phyloP scores from a whole-genome alignment of 2,797 vertebrate genomes.

The Loris lydekkerianus region DNA sequence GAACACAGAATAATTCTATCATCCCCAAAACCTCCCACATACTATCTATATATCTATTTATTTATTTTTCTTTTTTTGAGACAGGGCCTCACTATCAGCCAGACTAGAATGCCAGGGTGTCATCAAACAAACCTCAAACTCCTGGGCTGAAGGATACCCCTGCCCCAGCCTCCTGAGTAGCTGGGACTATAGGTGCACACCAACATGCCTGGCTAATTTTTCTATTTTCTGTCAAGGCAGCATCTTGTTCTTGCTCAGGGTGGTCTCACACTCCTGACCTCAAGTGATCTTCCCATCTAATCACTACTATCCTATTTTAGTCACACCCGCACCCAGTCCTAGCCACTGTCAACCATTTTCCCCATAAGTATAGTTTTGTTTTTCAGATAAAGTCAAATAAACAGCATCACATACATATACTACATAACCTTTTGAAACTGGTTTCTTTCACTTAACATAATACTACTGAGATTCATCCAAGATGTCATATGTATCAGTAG shows the following conservation, averaged over 20 bases:
- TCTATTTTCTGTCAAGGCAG: not conserved
- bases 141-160: not conserved
- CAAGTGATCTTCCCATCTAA: not conserved
- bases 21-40: not conserved
- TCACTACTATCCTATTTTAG: not conserved
- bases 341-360: not conserved
- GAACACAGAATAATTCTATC: not conserved
- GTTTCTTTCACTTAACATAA: constrained; percentile 30
- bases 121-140: not conserved
- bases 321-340: not conserved
- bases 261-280: not conserved
- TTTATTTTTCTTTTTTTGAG: not conserved
- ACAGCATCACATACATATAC: not conserved
- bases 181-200: not conserved
- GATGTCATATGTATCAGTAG: not conserved
- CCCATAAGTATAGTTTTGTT: not conserved
- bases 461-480: not conserved
- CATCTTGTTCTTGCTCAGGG: not conserved
- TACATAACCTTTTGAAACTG: not conserved
- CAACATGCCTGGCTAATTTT: not conserved
- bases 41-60: not conserved
- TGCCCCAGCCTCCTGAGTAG: not conserved
- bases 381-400: constrained; percentile 23
- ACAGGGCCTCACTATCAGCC: not conserved
- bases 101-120: not conserved